Evolutionary conservation across 2,888 invertebrate species (phyloP).

Genomic region (Spilarctia lutea): DNA sequence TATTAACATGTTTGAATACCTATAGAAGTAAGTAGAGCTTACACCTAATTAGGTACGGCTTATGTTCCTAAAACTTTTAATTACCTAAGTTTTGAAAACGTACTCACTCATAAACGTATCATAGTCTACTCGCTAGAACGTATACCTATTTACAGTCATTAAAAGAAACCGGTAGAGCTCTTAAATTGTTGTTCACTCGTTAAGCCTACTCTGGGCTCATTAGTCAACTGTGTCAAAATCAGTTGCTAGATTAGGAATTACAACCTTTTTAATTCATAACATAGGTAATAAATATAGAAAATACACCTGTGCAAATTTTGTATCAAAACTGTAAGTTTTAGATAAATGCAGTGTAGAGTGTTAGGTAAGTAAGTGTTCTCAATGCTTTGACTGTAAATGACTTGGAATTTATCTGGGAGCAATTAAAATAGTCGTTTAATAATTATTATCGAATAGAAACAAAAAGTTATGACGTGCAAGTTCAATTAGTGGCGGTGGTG

Average conservation of each 20-base stretch:
- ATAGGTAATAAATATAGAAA: not conserved
- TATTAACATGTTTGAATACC: not conserved
- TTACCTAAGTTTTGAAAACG: not conserved
- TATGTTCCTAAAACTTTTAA: not conserved
- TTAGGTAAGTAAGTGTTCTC: not conserved
- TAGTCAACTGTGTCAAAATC: not conserved
- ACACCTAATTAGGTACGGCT: not conserved
- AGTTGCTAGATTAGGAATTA: not conserved
- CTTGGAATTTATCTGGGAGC: constrained; percentile 50
- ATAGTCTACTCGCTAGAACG: not conserved
- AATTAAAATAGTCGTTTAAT: constrained; percentile 55
- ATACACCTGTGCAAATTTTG: not conserved
- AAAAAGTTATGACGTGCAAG: constrained; percentile 81
- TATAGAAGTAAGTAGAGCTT: not conserved
- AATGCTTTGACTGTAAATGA: constrained; percentile 36
- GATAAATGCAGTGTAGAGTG: not conserved
- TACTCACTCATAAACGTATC: not conserved
- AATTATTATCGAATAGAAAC: constrained; percentile 69
- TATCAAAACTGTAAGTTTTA: not conserved
- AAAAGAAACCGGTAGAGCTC: constrained; percentile 4
- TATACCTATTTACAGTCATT: not conserved
- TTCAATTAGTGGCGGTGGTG: constrained; percentile 82
- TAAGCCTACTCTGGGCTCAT: not conserved
- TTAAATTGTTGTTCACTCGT: not conserved
- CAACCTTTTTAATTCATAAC: not conserved